phyloP scores from a whole-genome alignment of 2,888 invertebrate genomes.

The Pantelozetes paolii region DNA sequence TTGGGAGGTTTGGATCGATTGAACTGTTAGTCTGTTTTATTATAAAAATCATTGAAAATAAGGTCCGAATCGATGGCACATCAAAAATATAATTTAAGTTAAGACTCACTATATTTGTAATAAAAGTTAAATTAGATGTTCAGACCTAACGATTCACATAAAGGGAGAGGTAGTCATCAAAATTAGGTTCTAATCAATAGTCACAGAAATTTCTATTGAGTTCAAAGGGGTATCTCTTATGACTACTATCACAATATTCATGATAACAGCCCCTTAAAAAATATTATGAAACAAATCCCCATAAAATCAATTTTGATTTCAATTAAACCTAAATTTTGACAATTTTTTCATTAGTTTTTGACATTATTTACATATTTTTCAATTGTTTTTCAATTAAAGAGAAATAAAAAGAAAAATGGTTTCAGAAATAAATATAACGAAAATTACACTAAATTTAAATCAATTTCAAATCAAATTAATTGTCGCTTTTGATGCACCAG shows the following conservation, averaged over 20 bases:
- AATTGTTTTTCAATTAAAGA: neutral
- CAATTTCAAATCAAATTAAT: neutral
- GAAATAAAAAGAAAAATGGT: neutral
- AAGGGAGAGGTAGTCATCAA: slow-evolving; percentile 20
- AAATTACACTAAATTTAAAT: neutral
- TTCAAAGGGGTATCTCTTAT: neutral
- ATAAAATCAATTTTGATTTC: neutral
- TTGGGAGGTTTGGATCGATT: neutral
- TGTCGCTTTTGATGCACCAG: neutral
- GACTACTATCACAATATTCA: slow-evolving; percentile 21
- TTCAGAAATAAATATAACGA: neutral
- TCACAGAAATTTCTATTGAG: neutral
- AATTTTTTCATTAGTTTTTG: neutral
- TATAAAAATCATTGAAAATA: slow-evolving; percentile 9
- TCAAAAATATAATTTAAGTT: slow-evolving; percentile 2
- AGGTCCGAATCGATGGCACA: slow-evolving; percentile 18
- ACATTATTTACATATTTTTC: neutral
- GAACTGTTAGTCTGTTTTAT: neutral
- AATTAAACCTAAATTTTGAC: neutral
- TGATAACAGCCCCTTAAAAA: slow-evolving; percentile 18
- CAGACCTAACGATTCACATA: too few species aligned
- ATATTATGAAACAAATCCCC: neutral
- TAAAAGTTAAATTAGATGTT: neutral
- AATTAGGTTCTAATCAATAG: neutral
- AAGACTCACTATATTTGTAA: neutral